phyloP scores from a whole-genome alignment of 2,113 vertebrate genomes.

The Brevimyrus niger region DNA sequence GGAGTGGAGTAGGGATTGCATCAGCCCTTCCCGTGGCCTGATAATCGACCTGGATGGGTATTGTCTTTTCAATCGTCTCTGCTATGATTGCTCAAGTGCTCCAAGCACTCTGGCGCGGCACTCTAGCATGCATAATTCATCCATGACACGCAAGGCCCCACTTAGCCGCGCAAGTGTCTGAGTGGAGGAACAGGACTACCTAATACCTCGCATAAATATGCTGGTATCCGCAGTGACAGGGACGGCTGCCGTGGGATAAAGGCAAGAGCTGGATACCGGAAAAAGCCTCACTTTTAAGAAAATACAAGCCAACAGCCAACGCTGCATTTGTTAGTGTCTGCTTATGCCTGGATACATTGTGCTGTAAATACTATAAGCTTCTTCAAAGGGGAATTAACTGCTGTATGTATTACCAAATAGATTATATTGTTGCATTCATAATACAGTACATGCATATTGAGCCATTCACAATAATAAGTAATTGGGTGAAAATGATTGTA shows the following conservation, averaged over 20 bases:
- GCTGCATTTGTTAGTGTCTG: not conserved
- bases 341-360: not conserved
- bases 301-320: not conserved
- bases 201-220: slow-evolving; percentile 12
- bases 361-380: not conserved
- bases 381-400: not conserved
- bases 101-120: slow-evolving; percentile 57
- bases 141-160: slow-evolving; percentile 53
- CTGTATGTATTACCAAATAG: not conserved
- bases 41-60: slow-evolving; percentile 67
- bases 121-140: slow-evolving; percentile 64
- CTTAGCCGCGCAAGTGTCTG: slow-evolving; percentile 53
- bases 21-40: slow-evolving; percentile 58
- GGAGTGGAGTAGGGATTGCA: slow-evolving; percentile 49
- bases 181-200: slow-evolving; percentile 67
- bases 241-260: not conserved
- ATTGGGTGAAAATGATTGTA: not conserved
- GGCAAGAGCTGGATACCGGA: not conserved
- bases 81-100: slow-evolving; percentile 69
- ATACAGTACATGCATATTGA: not conserved
- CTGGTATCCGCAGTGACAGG: not conserved
- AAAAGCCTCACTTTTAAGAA: not conserved
- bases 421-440: not conserved
- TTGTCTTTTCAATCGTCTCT: slow-evolving; percentile 72
- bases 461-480: not conserved